phyloP scores from a whole-genome alignment of 2,888 invertebrate species.

The Drosophila pullipes region DNA sequence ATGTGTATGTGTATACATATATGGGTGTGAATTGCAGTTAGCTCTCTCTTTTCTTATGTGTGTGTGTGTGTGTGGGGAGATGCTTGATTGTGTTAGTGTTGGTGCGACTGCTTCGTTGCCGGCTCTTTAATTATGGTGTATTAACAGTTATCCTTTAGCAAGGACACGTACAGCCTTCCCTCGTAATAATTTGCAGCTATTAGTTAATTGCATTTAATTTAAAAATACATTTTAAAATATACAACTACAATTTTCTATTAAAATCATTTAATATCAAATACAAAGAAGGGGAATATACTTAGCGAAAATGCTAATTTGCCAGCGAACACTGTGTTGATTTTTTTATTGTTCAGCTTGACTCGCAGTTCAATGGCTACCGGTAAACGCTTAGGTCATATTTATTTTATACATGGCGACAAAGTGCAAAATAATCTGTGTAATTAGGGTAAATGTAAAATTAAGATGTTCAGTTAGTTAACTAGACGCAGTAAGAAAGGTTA shows the following conservation, averaged over 20 bases:
- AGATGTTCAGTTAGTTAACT: background rate
- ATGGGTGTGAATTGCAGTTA: constrained; percentile 21
- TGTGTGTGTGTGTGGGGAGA: background rate
- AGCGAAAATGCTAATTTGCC: background rate
- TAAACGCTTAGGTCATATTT: background rate
- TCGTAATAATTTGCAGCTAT: background rate
- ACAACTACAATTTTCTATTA: background rate
- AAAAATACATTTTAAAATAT: background rate
- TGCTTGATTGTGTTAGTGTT: constrained; percentile 6
- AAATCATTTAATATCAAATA: background rate
- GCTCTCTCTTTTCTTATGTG: constrained; percentile 1
- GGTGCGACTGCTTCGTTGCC: constrained; percentile 36
- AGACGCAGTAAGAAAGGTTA: background rate
- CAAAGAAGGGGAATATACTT: background rate
- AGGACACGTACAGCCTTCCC: constrained; percentile 49
- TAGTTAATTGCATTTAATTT: background rate
- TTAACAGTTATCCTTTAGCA: constrained; percentile 52
- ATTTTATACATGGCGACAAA: background rate
- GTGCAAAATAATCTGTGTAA: constrained; percentile 7
- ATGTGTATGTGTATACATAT: constrained; percentile 16
- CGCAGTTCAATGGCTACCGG: constrained; percentile 4
- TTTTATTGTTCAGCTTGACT: constrained; percentile 5
- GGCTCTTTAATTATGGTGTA: constrained; percentile 47
- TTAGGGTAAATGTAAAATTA: constrained; percentile 1
- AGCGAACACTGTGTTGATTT: background rate